These are phyloP conservation scores for Pseudobourletiella spinata DNA, from an alignment of 1,140 invertebrate genomes.

Conservation along the genomic window DNA sequence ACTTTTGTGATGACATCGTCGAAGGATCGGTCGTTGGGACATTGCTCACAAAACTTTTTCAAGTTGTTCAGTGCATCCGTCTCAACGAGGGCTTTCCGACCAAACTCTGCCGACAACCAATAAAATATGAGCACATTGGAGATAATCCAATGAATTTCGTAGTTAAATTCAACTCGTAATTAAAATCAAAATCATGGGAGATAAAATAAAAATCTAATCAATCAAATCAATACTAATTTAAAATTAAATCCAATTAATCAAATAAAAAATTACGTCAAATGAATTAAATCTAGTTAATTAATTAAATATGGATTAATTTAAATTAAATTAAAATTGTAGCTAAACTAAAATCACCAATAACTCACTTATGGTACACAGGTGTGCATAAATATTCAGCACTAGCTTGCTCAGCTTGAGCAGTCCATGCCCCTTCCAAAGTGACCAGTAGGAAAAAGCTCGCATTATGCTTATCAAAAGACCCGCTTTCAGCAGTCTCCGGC, in stretches of 20 bases:
- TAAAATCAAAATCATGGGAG: too few relatives aligned
- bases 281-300: too few relatives aligned
- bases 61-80: slow-evolving; percentile 53
- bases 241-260: too few relatives aligned
- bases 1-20: slow-evolving; percentile 53
- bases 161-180: neutral
- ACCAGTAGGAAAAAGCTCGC: slow-evolving; percentile 24
- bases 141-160: slow-evolving; percentile 32
- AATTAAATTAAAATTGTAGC: too few relatives aligned
- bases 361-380: slow-evolving; percentile 24
- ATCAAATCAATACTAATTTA: too few relatives aligned
- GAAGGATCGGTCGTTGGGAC: slow-evolving; percentile 55
- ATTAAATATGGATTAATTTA: too few relatives aligned
- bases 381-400: slow-evolving; percentile 16
- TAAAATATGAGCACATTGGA: slow-evolving; percentile 38
- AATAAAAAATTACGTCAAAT: too few relatives aligned
- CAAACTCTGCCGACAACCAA: slow-evolving; percentile 51
- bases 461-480: slow-evolving; percentile 25
- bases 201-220: too few relatives aligned
- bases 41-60: slow-evolving; percentile 53
- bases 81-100: slow-evolving; percentile 50
- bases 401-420: slow-evolving; percentile 24
- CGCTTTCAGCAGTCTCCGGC: slow-evolving; percentile 28
- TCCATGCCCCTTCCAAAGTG: slow-evolving; percentile 28
- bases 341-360: too few relatives aligned